Evolutionary conservation across 2,113 vertebrate genomes (phyloP).

Genomic region (Mesocricetus auratus): DNA sequence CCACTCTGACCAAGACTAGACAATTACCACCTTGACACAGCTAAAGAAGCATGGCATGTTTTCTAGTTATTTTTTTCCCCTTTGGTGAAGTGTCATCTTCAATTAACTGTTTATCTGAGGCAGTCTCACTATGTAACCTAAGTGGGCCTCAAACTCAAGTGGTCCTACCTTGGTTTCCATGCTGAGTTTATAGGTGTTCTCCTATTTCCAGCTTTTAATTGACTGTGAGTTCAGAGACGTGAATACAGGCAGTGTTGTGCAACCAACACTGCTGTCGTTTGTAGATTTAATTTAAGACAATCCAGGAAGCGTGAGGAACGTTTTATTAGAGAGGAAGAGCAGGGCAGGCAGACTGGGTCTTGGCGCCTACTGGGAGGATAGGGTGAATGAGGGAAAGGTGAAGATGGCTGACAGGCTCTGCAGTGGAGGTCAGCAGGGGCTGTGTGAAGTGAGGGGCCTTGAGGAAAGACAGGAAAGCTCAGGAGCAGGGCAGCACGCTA

Average conservation of each 20-base stretch:
- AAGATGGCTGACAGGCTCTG: not conserved
- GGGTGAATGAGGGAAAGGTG: no score
- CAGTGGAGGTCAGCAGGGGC: not conserved
- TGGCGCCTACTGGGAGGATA: not conserved
- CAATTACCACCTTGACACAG: not conserved
- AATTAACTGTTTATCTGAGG: not conserved
- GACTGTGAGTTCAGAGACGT: not conserved
- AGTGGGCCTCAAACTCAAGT: not conserved
- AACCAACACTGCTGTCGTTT: not conserved
- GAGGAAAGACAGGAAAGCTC: not conserved
- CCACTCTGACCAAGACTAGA: not conserved
- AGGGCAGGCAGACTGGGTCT: not conserved
- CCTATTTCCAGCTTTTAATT: not conserved
- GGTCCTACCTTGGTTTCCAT: not conserved
- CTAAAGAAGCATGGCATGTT: slow-evolving; percentile 13
- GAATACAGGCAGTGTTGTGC: not conserved
- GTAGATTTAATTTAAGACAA: not conserved
- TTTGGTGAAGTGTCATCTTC: not conserved
- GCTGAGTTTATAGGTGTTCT: not conserved
- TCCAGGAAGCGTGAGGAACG: not conserved
- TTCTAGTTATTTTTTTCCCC: not conserved
- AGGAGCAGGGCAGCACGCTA: not conserved
- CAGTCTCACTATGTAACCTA: not conserved
- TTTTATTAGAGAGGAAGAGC: not conserved
- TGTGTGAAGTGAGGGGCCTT: not conserved